Base-by-base conservation (phyloP, 2,888 invertebrate species). In the Coelinius sp. region DNA sequence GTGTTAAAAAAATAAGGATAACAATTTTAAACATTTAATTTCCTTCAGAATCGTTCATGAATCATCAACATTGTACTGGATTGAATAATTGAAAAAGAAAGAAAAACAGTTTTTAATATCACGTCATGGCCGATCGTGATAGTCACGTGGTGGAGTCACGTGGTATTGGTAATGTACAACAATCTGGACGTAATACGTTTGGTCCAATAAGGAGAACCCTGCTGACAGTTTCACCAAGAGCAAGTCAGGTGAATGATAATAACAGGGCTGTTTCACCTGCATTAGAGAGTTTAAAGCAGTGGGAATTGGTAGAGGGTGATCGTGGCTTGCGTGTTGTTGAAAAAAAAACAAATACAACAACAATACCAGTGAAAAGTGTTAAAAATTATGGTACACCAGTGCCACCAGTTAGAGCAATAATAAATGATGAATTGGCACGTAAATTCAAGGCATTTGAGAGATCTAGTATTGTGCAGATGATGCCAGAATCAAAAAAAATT, bases 141-240 rank as follows among this genome's bases (percentile, higher is more conserved):
- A 78, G 75, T 38, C 73, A 78, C 49, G 44, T 69, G 68, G 76
- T 68, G 31, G 74, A 72, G 24, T 63, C 63, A 63, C 63, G 63
- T 63, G 41, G 38, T 62, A 79, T 83, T 70, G 79, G 76, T 25
- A 79, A 82, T 22, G 73, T 76, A 44, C 81, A 84, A 25, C 69
- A 79, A 59, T 72, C 71, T 56, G 44, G 73, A 35, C 68, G 78
- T 70, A 78, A 77, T 41, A 77, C 79, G n/a, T 76, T 78, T 41
- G 75, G 77, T 49, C 76, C 80, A 14, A 75, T 75, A 38, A 78
- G 75, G 25, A 70, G 73, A 67, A 59, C 67, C 41, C 64, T 74
- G 4, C 17, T 27, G 56, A 69, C 31, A 90, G 90, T 89, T 90
- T 0, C 91, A 90, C 79, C 88, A 87, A 27, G 77, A 52, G 79